phyloP scores from a whole-genome alignment of 1,140 invertebrate genomes.

The Lethrus apterus region DNA sequence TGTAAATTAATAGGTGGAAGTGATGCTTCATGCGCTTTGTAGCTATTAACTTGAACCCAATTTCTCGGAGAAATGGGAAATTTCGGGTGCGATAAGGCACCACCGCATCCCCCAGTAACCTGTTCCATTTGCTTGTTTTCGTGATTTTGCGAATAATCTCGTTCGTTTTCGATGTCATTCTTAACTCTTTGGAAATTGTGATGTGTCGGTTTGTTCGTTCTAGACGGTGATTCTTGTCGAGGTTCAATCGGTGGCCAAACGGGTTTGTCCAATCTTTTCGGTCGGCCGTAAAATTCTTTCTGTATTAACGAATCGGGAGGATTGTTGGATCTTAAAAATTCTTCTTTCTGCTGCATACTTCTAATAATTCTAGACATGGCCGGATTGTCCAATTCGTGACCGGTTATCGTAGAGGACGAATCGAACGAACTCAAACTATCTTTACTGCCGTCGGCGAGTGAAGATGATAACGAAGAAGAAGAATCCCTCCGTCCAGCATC shows the following conservation, averaged over 20 bases:
- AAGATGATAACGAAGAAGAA: constrained; percentile 48
- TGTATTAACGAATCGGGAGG: constrained; percentile 51
- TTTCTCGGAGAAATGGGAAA: constrained; percentile 12
- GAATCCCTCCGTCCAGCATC: constrained; percentile 49
- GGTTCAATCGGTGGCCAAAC: constrained; percentile 59
- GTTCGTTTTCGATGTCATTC: constrained; percentile 40
- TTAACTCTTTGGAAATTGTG: constrained; percentile 42
- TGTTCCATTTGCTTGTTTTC: neutral
- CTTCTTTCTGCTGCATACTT: constrained; percentile 80
- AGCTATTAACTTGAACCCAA: constrained; percentile 1
- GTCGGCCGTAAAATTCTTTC: constrained; percentile 67
- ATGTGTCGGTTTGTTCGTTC: constrained; percentile 38
- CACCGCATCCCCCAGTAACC: neutral
- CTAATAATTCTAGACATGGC: constrained; percentile 65
- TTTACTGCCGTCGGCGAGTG: constrained; percentile 51
- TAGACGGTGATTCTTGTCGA: constrained; percentile 34
- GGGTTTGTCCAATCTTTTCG: constrained; percentile 64
- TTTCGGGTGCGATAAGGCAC: constrained; percentile 5
- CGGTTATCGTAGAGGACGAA: constrained; percentile 57
- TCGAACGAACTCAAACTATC: constrained; percentile 58
- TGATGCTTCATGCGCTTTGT: constrained; percentile 18
- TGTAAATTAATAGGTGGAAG: constrained; percentile 15
- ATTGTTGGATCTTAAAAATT: constrained; percentile 69
- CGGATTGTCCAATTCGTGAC: constrained; percentile 58
- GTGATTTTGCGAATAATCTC: constrained; percentile 19